Conservation (phyloP, 2,888 invertebrate species). For the Melieria picta region DNA sequence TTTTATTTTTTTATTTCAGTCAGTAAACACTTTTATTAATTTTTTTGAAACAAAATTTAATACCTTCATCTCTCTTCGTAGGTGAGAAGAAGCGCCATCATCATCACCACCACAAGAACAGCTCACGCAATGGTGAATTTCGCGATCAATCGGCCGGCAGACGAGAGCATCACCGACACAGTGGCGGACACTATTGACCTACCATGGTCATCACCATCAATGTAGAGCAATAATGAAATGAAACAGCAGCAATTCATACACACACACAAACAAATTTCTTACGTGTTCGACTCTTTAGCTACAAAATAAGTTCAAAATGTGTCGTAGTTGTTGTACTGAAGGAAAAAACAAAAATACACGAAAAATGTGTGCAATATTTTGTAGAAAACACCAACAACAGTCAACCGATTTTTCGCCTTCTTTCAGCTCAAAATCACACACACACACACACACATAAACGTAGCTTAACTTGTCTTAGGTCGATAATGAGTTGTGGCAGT, state of each 20-base stretch:
- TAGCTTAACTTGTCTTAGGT: neutral
- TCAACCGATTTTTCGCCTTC: too few species aligned
- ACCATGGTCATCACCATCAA: slow-evolving; percentile 67
- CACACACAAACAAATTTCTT: too few species aligned
- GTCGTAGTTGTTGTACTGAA: slow-evolving; percentile 1
- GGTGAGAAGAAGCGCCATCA: slow-evolving; percentile 66
- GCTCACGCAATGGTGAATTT: slow-evolving; percentile 63
- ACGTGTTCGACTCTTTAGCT: slow-evolving; percentile 41
- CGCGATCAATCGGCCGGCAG: slow-evolving; percentile 64
- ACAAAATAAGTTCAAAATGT: slow-evolving; percentile 26
- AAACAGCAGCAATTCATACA: slow-evolving; percentile 4
- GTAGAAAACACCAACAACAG: slow-evolving; percentile 40
- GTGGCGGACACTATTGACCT: slow-evolving; percentile 66
- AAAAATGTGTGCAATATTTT: slow-evolving; percentile 32
- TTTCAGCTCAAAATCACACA: neutral
- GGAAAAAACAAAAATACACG: slow-evolving; percentile 36
- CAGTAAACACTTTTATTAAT: too few species aligned
- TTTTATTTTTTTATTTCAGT: too few species aligned
- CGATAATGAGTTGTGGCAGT: neutral
- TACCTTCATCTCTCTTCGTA: slow-evolving; percentile 24
- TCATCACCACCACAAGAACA: slow-evolving; percentile 66
- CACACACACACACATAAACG: neutral
- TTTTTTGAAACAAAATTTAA: neutral
- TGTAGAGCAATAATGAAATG: slow-evolving; percentile 60
- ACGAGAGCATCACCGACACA: slow-evolving; percentile 65